These are phyloP conservation scores for Pseudopipra pipra DNA, from an alignment of 2,113 vertebrate species.

Conservation along the genomic window DNA sequence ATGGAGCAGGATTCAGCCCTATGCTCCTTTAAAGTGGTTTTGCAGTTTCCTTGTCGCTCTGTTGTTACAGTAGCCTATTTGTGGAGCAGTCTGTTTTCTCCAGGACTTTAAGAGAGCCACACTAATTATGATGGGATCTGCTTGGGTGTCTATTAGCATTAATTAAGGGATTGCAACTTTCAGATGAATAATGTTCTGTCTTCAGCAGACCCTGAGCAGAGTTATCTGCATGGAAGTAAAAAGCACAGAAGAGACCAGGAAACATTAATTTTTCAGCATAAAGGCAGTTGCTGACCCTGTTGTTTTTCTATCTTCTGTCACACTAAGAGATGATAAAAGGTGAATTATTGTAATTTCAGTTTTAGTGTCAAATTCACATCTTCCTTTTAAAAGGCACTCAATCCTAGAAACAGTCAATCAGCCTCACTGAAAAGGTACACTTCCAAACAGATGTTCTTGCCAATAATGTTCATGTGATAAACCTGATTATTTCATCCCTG, in stretches of 20 bases:
- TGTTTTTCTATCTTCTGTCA: not conserved
- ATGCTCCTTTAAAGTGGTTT: not conserved
- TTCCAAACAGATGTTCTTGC: conserved; percentile 27
- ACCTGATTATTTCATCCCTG: not conserved
- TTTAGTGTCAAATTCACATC: conserved; percentile 3
- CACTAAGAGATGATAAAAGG: not conserved
- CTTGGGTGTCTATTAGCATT: conserved; percentile 29
- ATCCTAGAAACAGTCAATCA: conserved; percentile 9
- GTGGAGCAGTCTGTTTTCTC: not conserved
- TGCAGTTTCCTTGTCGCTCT: not conserved
- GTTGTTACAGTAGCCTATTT: not conserved
- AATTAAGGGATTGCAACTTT: conserved; percentile 44
- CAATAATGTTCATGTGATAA: conserved; percentile 5
- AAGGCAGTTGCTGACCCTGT: not conserved
- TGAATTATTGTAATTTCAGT: conserved; percentile 5
- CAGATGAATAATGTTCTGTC: conserved; percentile 2
- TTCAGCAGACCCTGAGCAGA: not conserved
- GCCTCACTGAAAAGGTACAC: not conserved
- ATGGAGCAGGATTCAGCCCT: not conserved
- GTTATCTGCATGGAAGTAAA: not conserved
- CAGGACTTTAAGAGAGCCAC: not conserved
- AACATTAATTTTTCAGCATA: not conserved
- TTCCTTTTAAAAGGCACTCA: not conserved
- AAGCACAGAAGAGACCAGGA: not conserved
- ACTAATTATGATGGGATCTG: conserved; percentile 15